Conservation (phyloP, 2,888 invertebrate species). For the Pachydiplax longipennis region DNA sequence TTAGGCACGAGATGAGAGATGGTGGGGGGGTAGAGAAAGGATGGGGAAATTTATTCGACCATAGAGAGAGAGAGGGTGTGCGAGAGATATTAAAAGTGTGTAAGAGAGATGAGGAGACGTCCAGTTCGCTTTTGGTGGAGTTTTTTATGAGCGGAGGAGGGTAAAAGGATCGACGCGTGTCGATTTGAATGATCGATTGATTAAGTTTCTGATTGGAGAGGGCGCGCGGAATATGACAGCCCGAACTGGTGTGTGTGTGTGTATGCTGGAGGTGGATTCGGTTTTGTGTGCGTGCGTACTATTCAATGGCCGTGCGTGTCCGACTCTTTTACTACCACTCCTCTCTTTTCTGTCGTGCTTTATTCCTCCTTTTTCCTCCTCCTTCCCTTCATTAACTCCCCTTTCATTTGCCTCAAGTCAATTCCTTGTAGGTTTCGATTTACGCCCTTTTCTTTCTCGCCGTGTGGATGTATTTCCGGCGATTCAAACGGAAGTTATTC, state of each 20-base stretch:
- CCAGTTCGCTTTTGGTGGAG: background rate
- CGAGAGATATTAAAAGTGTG: background rate
- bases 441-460: background rate
- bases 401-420: background rate
- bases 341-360: background rate
- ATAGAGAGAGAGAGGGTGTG: background rate
- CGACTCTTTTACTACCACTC: background rate
- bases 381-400: background rate
- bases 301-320: background rate
- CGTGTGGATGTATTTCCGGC: background rate
- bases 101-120: background rate
- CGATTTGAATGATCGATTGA: slow-evolving; percentile 42
- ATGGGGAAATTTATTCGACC: slow-evolving; percentile 6
- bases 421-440: background rate
- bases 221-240: slow-evolving; percentile 24
- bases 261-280: background rate
- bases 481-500: background rate
- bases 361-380: background rate
- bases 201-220: slow-evolving; percentile 33
- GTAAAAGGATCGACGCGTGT: slow-evolving; percentile 5
- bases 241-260: slow-evolving; percentile 22
- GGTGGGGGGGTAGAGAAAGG: background rate
- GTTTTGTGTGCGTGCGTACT: background rate
- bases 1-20: background rate
- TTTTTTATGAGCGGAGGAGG: background rate